Evolutionary conservation across 2,113 vertebrate species (phyloP), one percentile per base, ranked within the genome.

Genomic region (Bettongia penicillata): DNA sequence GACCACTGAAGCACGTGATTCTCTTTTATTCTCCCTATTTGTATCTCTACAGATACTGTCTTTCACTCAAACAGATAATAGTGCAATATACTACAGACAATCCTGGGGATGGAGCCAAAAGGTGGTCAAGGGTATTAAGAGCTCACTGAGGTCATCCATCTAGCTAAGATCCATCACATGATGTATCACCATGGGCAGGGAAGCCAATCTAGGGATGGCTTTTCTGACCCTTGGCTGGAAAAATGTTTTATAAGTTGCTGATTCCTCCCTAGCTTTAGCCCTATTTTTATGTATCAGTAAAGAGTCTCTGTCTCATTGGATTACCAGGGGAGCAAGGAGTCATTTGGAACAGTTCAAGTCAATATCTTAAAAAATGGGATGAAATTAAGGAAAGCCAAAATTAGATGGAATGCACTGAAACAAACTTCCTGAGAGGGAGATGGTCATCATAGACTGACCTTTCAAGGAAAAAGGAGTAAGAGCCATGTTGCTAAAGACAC

Each of bases 361-460:
- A 91, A 95, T 97, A 97, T 95, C 68, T 91, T 93, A 91, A 94
- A 96, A 94, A 91, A 68, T 51, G 3, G 77, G 92, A 90, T 95
- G 93, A 51, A 94, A 96, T 96, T 93, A 96, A 84, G 96, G 97
- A 98, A 97, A 96, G 52, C 91, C 93, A 95, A 97, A 96, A 96
- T 96, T 96, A 96, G 96, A 93, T 93, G 48, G 94, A 47, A 57
- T 93, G 51, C 51, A 94, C 84, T 94, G 90, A 90, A 89, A 92
- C 91, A n/a, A 16, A n/a, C 92, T 97, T 97, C 96, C 96, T 95
- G 94, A 95, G 52, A 94, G 92, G 96, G 53, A 92, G 95, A 97
- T 49, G 51, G 43, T 95, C 94, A 96, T 96, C 94, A 95, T 53
- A 97, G 92, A 95, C 95, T 93, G 52, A 16, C 48, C 48, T 95